Evolutionary conservation across 1,140 invertebrate genomes (phyloP), one percentile per base, ranked within the genome.

Genomic region (Hyles euphorbiae): DNA sequence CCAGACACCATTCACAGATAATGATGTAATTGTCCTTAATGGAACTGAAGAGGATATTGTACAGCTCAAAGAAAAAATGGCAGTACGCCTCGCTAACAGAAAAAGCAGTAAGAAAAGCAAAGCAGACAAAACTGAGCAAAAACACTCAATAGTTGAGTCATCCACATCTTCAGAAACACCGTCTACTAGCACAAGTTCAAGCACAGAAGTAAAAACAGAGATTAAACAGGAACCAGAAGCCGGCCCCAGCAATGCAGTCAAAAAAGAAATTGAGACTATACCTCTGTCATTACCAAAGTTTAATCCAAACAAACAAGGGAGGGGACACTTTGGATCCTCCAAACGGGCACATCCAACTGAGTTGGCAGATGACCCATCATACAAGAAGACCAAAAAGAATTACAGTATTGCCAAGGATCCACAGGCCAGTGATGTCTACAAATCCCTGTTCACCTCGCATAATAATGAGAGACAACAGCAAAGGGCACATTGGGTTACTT

Each of bases 401-500:
- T 97, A 97, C 72, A 96, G 95, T 77, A 93, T 98, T 47, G 94
- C 96, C n/a, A 94, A 97, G 68, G 97, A 99, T 90, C 96, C 97
- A 0, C 96, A 95, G 67, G 94, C 94, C 0, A 95, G 94, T 59
- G 94, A 96, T 83, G 96, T 97, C 1, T 98, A 95, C 76, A 99
- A 99, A 87, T 98, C 97, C 22, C 85, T 99, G 22, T 99, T 99
- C 74, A 99, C 97, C 0, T 92, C 94, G 10, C 96, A 97, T 81
- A 93, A 96, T 77, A 94, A 92, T 51, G 97, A 98, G 34, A 92
- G 95, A 72, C 93, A 95, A 52, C 96, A 99, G 82, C 92, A 94
- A 40, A 94, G 94, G 76, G 97, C 96, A 3, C 97, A 99, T 83
- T 99, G 98, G 98, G 93, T 99, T 54, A 99, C 98, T 5, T 98